Conservation (phyloP, 2,113 vertebrate species). For the Grus americana region DNA sequence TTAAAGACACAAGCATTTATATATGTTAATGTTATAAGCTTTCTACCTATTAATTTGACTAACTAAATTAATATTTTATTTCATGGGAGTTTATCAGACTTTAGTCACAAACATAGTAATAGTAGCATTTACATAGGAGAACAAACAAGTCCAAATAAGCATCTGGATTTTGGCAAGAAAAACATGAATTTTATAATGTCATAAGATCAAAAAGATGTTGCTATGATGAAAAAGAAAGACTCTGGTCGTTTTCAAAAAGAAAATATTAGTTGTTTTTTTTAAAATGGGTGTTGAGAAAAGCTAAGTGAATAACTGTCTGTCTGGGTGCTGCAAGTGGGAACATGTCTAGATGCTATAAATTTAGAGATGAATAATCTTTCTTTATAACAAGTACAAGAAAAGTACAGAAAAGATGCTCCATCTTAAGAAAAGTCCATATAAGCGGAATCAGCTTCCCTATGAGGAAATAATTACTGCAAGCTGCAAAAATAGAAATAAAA, state of each 20-base stretch:
- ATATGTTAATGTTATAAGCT: neutral
- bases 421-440: constrained; percentile 62
- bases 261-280: neutral
- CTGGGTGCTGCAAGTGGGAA: constrained; percentile 55
- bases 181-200: neutral
- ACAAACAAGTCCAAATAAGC: neutral
- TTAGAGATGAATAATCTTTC: constrained; percentile 66
- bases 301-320: constrained; percentile 42
- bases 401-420: constrained; percentile 55
- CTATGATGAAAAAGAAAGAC: neutral
- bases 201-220: neutral
- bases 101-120: neutral
- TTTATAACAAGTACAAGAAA: constrained; percentile 50
- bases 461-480: constrained; percentile 67
- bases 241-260: neutral
- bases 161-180: neutral
- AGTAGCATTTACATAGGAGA: neutral
- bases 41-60: neutral
- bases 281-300: neutral
- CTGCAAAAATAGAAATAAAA: constrained; percentile 68
- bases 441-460: constrained; percentile 62
- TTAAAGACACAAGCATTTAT: neutral
- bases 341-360: constrained; percentile 60
- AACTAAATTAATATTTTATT: neutral
- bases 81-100: neutral